phyloP scores from a whole-genome alignment of 35 echinoderm and acorn worm species.

The Patiria miniata region DNA sequence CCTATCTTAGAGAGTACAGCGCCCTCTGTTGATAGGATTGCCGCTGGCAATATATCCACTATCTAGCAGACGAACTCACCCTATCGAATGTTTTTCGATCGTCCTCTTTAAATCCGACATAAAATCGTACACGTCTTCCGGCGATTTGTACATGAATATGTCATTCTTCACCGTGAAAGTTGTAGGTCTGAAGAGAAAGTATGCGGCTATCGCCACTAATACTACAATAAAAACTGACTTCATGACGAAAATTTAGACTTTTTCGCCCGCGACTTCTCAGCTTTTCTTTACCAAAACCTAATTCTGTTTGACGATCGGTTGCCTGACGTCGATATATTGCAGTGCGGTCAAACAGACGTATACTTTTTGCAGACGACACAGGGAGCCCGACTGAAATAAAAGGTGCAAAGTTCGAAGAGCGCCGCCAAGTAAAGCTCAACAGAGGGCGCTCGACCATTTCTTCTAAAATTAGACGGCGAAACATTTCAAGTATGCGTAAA shows the following conservation, averaged over 20 bases:
- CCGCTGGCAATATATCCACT: no score
- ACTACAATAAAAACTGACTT: conserved; percentile 4
- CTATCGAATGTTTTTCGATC: not conserved
- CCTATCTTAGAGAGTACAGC: no score
- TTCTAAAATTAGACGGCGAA: not conserved
- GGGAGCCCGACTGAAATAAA: not conserved
- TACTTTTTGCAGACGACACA: not conserved
- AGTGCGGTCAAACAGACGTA: not conserved
- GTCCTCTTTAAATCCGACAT: conserved; percentile 11
- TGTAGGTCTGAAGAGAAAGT: conserved; percentile 6
- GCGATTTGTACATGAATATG: conserved; percentile 9
- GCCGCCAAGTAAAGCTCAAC: not conserved
- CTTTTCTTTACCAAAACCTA: not conserved
- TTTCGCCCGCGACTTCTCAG: not conserved
- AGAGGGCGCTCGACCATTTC: not conserved
- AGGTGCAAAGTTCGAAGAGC: conserved; percentile 7
- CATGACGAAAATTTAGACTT: not conserved
- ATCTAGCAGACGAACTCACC: not conserved
- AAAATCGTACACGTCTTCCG: conserved; percentile 4
- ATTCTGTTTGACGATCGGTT: not conserved
- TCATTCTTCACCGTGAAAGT: conserved; percentile 12
- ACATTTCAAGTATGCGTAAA: not conserved
- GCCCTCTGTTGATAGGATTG: no score
- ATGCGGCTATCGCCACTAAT: not conserved
- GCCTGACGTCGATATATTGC: not conserved